These are phyloP conservation scores for Dermatemys mawii DNA, from an alignment of 2,113 vertebrate genomes.

Conservation along the genomic window DNA sequence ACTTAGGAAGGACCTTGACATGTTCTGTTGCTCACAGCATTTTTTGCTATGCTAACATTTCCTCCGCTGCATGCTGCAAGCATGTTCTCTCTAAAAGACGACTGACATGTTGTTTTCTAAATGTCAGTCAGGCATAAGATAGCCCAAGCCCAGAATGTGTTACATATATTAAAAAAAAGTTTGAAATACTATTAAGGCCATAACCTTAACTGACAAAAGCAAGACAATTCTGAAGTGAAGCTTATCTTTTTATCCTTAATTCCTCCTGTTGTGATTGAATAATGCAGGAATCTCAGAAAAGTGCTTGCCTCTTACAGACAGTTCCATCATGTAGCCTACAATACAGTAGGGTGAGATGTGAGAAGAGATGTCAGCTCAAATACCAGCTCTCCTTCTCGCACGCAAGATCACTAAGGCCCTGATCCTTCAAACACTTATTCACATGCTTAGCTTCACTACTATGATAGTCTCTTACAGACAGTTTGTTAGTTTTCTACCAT, in stretches of 20 bases:
- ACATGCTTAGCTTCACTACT: not conserved
- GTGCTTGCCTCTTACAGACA: not conserved
- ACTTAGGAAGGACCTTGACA: not conserved
- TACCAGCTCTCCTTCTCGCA: not conserved
- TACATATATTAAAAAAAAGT: not conserved
- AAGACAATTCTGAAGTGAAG: not conserved
- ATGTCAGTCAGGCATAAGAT: not conserved
- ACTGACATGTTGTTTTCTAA: conserved; percentile 8
- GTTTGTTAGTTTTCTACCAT: not conserved
- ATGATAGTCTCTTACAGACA: not conserved
- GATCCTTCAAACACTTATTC: not conserved
- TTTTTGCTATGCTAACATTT: conserved; percentile 4
- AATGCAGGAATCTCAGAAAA: not conserved
- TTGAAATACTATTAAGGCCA: not conserved
- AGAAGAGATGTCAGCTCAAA: not conserved
- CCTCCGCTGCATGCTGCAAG: not conserved
- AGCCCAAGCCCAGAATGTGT: not conserved
- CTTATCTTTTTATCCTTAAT: not conserved
- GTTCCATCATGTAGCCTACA: fast-evolving
- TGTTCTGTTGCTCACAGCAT: not conserved
- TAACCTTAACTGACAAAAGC: not conserved
- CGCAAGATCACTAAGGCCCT: not conserved
- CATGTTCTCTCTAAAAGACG: not conserved
- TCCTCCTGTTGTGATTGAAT: not conserved
- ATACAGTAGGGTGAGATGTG: not conserved